Percentiles rank a stretch among this genome's conserved stretches.
These are phyloP conservation scores for Lerema accius DNA, from an alignment of 1,140 invertebrate genomes.

Conservation along the genomic window DNA sequence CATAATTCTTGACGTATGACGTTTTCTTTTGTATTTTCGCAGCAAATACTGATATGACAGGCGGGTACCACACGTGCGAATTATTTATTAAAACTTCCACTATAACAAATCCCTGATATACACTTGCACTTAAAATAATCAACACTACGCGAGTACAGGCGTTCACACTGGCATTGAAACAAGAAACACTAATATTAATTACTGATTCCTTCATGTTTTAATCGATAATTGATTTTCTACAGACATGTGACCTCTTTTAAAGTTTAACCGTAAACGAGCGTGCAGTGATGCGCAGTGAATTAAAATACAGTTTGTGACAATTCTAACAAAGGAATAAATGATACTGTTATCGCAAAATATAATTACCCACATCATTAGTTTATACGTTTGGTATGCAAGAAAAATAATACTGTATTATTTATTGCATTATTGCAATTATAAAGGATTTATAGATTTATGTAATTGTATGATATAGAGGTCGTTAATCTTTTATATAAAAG, in stretches of 20 bases:
- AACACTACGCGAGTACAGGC: slow-evolving; percentile 57
- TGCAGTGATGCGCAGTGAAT: not conserved
- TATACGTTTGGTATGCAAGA: no score
- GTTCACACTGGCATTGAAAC: slow-evolving; percentile 50
- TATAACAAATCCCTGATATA: slow-evolving; percentile 67
- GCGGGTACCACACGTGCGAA: slow-evolving; percentile 60
- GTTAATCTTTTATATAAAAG: no score
- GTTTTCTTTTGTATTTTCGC: slow-evolving; percentile 31
- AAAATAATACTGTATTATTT: no score
- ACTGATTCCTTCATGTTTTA: slow-evolving; percentile 18
- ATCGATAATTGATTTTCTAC: slow-evolving; percentile 1
- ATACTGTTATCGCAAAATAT: no score
- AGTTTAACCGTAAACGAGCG: not conserved
- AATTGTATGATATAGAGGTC: no score
- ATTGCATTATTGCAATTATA: no score
- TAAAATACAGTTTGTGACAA: no score
- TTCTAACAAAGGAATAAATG: no score
- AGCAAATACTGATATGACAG: slow-evolving; percentile 49
- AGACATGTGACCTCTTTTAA: slow-evolving; percentile 1
- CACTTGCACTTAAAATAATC: slow-evolving; percentile 58
- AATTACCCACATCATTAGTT: no score
- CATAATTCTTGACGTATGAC: slow-evolving; percentile 32
- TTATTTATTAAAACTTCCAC: slow-evolving; percentile 70
- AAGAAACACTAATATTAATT: slow-evolving; percentile 39
- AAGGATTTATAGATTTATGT: no score